Evolutionary conservation across 2,797 vertebrate genomes (phyloP).

Genomic region (Chloroceryle amazona): DNA sequence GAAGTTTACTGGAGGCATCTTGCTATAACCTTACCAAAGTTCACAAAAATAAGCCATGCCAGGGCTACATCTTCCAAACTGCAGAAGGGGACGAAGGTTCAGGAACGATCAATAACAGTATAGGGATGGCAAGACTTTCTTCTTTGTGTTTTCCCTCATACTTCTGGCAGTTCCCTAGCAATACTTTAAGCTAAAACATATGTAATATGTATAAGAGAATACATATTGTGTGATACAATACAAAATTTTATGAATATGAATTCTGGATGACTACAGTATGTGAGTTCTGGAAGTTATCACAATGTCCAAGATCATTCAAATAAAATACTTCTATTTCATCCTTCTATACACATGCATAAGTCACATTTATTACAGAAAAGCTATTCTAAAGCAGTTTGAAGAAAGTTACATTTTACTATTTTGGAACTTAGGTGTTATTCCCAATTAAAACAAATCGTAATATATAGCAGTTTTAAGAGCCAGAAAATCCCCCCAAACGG

Average conservation of each 20-base stretch:
- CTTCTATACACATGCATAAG: neutral
- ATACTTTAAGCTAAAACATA: slow-evolving; percentile 20
- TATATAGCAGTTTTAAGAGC: neutral
- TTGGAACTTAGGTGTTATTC: neutral
- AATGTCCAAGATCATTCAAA: neutral
- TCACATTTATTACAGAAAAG: neutral
- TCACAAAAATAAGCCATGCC: neutral
- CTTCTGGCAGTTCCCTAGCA: neutral
- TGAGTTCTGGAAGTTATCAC: neutral
- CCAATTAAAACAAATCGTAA: neutral
- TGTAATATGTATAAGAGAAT: neutral
- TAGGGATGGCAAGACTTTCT: neutral
- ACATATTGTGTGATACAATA: neutral
- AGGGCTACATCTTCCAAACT: neutral
- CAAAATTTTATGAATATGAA: neutral
- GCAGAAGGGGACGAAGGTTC: neutral
- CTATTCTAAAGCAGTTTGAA: neutral
- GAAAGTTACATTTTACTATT: neutral
- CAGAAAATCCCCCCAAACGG: neutral
- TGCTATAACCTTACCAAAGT: neutral
- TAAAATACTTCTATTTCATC: neutral
- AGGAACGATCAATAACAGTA: neutral
- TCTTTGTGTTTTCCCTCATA: neutral
- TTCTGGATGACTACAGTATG: neutral
- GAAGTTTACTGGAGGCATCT: neutral